Base-by-base conservation (phyloP, 2,888 invertebrate species). In the Nomada ruficornis region DNA sequence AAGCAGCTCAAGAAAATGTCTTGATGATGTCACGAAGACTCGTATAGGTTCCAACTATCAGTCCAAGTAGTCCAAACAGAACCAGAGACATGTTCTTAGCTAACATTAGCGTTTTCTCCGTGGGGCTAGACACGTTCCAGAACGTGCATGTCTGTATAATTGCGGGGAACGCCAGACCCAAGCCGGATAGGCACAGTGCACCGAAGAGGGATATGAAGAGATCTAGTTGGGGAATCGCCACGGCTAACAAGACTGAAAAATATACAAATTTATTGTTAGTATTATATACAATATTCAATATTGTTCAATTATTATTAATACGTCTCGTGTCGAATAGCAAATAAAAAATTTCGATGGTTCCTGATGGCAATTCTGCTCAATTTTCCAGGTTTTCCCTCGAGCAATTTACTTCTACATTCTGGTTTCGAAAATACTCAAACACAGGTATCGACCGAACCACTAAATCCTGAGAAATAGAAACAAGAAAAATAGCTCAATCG, bases 131-230 rank as follows among this genome's bases (percentile, higher is more conserved):
- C 74, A 95, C 94, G 89, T 96, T 95, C 97, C 98, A 98, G 92
- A 96, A 96, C 0, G 97, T 96, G 93, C 97, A 96, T 86, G 97
- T 96, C 91, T 98, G 97, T 87, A 99, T 97, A 83, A 98, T 94
- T 0, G 98, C 98, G 13, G 98, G 98, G 93, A 98, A 97, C 1
- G 98, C 97, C 64, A 99, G 95, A 0, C 98, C 98, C 76, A 98
- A 95, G 0, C 97, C 97, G 0, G 98, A 98, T 63, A 98, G 95
- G 85, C 98, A 98, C 2, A 98, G 95, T 0, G 98, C 98, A n/a
- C 98, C 98, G 90, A 97, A 96, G 60, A 97, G 94, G 0, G 97
- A 97, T 86, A 96, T 96, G 92, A 96, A 95, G 4, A 95, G 92
- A 69, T 95, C 96, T 91, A 98, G 94, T 90, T 97, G 96, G 0